phyloP scores from a whole-genome alignment of 2,888 invertebrate genomes.

The Idaea aversata region DNA sequence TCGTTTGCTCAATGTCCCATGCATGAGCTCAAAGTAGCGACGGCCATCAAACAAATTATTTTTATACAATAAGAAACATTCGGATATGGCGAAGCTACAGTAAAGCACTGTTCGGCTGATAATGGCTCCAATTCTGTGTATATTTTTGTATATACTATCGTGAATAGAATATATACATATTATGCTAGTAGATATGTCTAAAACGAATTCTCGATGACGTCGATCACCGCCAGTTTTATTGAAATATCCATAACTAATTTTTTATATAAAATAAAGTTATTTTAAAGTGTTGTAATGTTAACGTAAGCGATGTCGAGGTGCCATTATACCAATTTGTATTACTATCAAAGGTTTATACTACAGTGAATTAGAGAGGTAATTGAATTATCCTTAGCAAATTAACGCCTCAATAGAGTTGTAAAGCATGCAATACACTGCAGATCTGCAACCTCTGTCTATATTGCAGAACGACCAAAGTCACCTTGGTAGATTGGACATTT shows the following conservation, averaged over 20 bases:
- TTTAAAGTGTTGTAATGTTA: slow-evolving; percentile 66
- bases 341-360: slow-evolving; percentile 32
- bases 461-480: too few relatives aligned
- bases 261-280: slow-evolving; percentile 62
- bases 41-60: slow-evolving; percentile 53
- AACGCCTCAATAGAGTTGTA: too few relatives aligned
- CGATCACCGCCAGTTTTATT: slow-evolving; percentile 64
- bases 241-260: slow-evolving; percentile 75
- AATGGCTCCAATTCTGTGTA: slow-evolving; percentile 63
- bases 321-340: slow-evolving; percentile 75
- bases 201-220: slow-evolving; percentile 55
- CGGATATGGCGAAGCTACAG: slow-evolving; percentile 40
- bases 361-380: too few relatives aligned
- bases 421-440: too few relatives aligned
- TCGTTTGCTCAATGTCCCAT: slow-evolving; percentile 32
- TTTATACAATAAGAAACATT: slow-evolving; percentile 51
- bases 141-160: slow-evolving; percentile 77
- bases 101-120: slow-evolving; percentile 39
- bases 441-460: too few relatives aligned
- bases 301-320: slow-evolving; percentile 73
- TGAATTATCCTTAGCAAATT: too few relatives aligned
- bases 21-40: slow-evolving; percentile 43
- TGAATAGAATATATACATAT: slow-evolving; percentile 61
- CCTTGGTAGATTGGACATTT: too few relatives aligned
- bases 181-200: slow-evolving; percentile 69